These are phyloP conservation scores for Ligdia adustata DNA, from an alignment of 2,888 invertebrate genomes.

Conservation along the genomic window DNA sequence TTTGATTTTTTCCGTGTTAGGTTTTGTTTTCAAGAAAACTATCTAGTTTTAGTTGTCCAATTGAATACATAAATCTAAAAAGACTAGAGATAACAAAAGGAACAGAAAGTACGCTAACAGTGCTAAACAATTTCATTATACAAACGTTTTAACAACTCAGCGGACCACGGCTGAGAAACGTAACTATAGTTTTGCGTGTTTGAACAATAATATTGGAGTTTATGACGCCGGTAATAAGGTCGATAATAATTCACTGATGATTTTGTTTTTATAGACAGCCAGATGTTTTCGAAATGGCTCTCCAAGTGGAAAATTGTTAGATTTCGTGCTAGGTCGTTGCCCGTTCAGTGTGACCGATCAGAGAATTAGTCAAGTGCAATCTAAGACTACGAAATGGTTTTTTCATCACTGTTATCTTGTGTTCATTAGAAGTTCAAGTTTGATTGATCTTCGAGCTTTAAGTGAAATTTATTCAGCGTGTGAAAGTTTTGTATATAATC, in stretches of 20 bases:
- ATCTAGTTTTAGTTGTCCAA: slow-evolving; percentile 21
- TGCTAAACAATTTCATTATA: slow-evolving; percentile 58
- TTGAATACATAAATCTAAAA: slow-evolving; percentile 20
- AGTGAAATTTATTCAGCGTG: slow-evolving; percentile 28
- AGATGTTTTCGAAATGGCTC: slow-evolving; percentile 72
- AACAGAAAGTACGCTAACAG: slow-evolving; percentile 50
- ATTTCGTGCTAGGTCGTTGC: slow-evolving; percentile 70
- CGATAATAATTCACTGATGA: slow-evolving; percentile 29
- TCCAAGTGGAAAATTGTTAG: slow-evolving; percentile 73
- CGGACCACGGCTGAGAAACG: slow-evolving; percentile 45
- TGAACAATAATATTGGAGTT: slow-evolving; percentile 40
- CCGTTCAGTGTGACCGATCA: slow-evolving; percentile 68
- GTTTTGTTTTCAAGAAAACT: slow-evolving; percentile 11
- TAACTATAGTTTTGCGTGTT: slow-evolving; percentile 24
- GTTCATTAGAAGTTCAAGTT: slow-evolving; percentile 23
- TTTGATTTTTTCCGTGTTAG: slow-evolving; percentile 12
- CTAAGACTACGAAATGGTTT: slow-evolving; percentile 36
- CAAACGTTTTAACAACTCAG: slow-evolving; percentile 59
- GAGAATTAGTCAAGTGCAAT: slow-evolving; percentile 51
- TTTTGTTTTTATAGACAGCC: slow-evolving; percentile 41
- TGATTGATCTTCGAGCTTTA: slow-evolving; percentile 16
- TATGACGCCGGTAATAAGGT: slow-evolving; percentile 42
- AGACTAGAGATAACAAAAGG: slow-evolving; percentile 35
- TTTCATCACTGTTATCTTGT: slow-evolving; percentile 38
- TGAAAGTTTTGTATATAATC: slow-evolving; percentile 34